Conservation (phyloP, 2,888 invertebrate species). For the Dasysyrphus albostriatus region DNA sequence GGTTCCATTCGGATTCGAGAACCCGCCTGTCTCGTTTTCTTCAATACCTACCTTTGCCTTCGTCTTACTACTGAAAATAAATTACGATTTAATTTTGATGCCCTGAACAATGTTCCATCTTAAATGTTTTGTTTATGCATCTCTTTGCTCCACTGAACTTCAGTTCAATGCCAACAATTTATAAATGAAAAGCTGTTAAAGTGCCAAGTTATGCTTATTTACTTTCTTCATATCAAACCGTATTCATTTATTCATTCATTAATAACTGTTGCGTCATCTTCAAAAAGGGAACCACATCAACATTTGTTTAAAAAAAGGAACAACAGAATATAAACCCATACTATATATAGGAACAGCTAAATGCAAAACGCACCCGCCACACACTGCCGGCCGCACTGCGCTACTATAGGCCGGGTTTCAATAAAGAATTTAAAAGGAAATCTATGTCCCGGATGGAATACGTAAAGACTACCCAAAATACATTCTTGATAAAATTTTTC, state of each 20-base stretch:
- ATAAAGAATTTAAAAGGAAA: conserved; percentile 26
- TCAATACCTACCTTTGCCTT: background rate
- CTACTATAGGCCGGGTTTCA: background rate
- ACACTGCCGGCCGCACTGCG: background rate
- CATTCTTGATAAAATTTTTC: background rate
- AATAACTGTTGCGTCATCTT: conserved; percentile 1
- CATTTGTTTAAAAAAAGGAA: background rate
- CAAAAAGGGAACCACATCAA: background rate
- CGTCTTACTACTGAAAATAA: background rate
- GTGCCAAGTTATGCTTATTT: conserved; percentile 4
- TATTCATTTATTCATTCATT: conserved; percentile 13
- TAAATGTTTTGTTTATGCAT: background rate
- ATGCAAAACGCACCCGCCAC: background rate
- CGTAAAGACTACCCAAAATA: background rate
- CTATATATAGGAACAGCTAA: background rate
- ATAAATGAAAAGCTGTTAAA: background rate
- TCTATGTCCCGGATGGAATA: background rate
- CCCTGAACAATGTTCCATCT: background rate
- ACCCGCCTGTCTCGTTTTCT: background rate
- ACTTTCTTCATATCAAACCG: conserved; percentile 13
- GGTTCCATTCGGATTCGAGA: background rate
- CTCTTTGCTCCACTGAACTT: background rate
- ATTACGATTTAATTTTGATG: background rate
- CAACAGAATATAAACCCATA: background rate
- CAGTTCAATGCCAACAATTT: background rate